Base-by-base conservation (phyloP, 2,797 vertebrate genomes). In the Spondyliosoma cantharus region DNA sequence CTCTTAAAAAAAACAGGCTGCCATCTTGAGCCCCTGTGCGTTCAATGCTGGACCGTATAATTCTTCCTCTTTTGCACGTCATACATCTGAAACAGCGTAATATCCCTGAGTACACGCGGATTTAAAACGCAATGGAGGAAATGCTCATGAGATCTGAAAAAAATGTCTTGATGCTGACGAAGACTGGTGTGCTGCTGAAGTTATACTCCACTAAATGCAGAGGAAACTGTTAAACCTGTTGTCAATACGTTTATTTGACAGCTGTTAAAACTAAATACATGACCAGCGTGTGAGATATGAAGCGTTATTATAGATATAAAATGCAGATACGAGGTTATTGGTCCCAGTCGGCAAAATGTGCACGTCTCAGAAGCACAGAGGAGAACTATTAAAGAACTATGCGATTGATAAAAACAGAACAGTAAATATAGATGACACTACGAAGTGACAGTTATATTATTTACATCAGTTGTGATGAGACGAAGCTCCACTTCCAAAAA, bases 1-100 rank as follows among this genome's bases (percentile, higher is more conserved):
- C 73, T 88, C 58, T 75, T 64, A 37, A 60, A 65, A 76, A 66
- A 65, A 76, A 66, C n/a, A 59, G 45, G 42, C 50, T 68, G 19
- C 25, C 32, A 64, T 68, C 60, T 48, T 3, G 25, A 61, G 3
- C n/a, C 20, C 42, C 71, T 2, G 12, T 54, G 12, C 50, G 32
- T 59, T 50, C 53, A 16, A 42, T 59, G 61, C 15, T 56, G 8
- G 4, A 37, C 13, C 15, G 17, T n/a, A 48, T 61, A 52, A 43
- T n/a, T 71, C 20, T 69, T 24, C 7, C 15, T 54, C 62, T 62
- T 62, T 58, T 58, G 1, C 46, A 59, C 12, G 11, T 24, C 1
- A n/a, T n/a, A 15, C 49, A 67, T 64, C 14, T 52, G 7, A 43
- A 60, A 71, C 49, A 25, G 17, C 3, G 0, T 9, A 16, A 46